Percentiles rank a stretch among this genome's conserved stretches.
Evolutionary conservation across 2,113 vertebrate genomes (phyloP).

Genomic region (Numenius arquata): DNA sequence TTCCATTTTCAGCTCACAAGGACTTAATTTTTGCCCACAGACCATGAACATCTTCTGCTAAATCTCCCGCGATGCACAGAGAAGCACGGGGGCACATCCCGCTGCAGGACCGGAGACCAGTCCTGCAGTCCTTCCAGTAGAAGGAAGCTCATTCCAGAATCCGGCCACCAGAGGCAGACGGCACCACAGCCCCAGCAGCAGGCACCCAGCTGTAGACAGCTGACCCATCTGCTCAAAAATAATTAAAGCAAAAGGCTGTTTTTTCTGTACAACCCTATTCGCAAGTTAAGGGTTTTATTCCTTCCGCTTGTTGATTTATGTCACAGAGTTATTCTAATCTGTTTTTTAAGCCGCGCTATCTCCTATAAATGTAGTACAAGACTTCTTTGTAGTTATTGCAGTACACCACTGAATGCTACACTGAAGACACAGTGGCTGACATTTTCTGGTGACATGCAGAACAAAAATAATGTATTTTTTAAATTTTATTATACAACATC

Average conservation of each 20-base stretch:
- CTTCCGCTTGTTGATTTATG: not conserved
- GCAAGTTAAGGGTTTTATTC: not conserved
- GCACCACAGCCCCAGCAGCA: not conserved
- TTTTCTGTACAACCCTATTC: not conserved
- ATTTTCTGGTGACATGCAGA: not conserved
- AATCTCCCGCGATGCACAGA: not conserved
- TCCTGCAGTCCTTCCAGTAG: too few species aligned
- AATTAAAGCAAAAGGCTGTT: not conserved
- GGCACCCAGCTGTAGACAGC: not conserved
- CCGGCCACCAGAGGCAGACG: not conserved
- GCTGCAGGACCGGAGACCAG: not conserved
- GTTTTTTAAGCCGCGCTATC: not conserved
- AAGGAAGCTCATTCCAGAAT: not conserved
- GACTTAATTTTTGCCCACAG: not conserved
- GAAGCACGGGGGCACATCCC: not conserved
- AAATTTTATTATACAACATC: constrained; percentile 6
- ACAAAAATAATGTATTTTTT: not conserved
- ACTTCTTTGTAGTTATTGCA: constrained; percentile 13
- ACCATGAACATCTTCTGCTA: not conserved
- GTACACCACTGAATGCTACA: not conserved
- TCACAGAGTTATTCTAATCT: not conserved
- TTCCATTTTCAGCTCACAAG: not conserved
- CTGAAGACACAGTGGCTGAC: not conserved
- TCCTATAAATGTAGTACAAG: not conserved
- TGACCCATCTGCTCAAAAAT: not conserved